Percentiles rank a stretch among this genome's conserved stretches.
phyloP scores from a whole-genome alignment of 2,797 vertebrate species.

The Pseudochirops cupreus region DNA sequence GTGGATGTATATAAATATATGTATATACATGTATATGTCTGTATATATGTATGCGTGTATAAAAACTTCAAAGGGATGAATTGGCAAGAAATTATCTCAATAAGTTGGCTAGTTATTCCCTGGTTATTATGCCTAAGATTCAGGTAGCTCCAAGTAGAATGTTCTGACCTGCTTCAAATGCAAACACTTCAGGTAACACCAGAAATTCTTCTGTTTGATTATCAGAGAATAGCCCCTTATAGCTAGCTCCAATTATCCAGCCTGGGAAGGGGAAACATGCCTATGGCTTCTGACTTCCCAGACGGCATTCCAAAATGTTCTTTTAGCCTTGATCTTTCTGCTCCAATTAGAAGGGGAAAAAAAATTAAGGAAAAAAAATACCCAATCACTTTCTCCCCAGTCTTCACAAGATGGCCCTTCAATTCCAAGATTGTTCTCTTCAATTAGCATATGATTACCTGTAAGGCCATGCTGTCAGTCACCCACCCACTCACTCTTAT shows the following conservation, averaged over 20 bases:
- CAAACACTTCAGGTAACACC: background rate
- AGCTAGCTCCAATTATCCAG: background rate
- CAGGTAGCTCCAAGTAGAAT: background rate
- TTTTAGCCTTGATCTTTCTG: background rate
- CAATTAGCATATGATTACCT: conserved; percentile 3
- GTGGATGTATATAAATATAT: background rate
- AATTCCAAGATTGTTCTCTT: background rate
- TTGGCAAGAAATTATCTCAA: background rate
- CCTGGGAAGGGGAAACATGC: background rate
- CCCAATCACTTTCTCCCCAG: background rate
- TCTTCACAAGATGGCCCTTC: background rate
- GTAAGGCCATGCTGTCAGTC: background rate
- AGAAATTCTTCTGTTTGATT: background rate
- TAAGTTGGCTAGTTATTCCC: background rate
- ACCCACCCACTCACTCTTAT: background rate
- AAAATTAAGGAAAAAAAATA: background rate
- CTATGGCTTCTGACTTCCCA: background rate
- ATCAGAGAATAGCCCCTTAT: background rate
- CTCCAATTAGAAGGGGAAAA: background rate
- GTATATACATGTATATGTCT: background rate
- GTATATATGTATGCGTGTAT: background rate
- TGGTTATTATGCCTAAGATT: background rate
- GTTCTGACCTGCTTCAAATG: background rate
- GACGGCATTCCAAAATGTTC: background rate
- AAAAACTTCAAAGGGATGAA: background rate